These are phyloP conservation scores for Myotis findleyi DNA, from an alignment of 2,797 vertebrate species.

Conservation along the genomic window DNA sequence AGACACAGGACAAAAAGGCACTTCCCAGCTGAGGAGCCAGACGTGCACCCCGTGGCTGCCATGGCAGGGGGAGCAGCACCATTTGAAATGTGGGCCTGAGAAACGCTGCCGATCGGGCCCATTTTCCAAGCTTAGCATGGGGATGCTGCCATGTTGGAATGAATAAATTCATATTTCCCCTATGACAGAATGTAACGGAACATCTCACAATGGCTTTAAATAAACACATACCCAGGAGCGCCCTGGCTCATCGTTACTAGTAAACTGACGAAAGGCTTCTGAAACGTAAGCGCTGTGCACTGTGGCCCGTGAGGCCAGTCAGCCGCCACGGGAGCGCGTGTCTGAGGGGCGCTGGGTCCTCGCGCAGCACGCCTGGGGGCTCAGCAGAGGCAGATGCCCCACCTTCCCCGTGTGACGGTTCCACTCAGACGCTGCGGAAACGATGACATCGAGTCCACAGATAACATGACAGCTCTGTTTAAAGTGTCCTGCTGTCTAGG, in stretches of 20 bases:
- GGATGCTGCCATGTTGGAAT: neutral
- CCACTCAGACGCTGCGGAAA: neutral
- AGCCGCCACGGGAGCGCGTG: accelerated
- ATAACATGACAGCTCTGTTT: neutral
- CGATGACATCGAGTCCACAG: neutral
- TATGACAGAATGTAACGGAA: neutral
- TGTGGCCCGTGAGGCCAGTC: neutral
- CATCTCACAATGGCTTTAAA: neutral
- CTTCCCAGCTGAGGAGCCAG: neutral
- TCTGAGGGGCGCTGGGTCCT: accelerated
- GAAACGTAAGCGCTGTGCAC: neutral
- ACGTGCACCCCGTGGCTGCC: neutral
- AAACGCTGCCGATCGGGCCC: accelerated
- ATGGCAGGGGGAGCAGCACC: too few relatives aligned
- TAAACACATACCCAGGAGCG: neutral
- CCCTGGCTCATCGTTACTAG: neutral
- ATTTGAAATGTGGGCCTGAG: neutral
- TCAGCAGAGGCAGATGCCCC: neutral
- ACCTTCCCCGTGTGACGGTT: accelerated
- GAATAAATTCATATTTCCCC: neutral
- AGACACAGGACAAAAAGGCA: neutral
- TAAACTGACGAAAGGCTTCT: neutral
- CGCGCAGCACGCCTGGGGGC: accelerated
- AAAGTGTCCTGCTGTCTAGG: neutral
- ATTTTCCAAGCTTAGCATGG: neutral